Conservation (phyloP, 2,888 invertebrate species). For the Eilema depressum region DNA sequence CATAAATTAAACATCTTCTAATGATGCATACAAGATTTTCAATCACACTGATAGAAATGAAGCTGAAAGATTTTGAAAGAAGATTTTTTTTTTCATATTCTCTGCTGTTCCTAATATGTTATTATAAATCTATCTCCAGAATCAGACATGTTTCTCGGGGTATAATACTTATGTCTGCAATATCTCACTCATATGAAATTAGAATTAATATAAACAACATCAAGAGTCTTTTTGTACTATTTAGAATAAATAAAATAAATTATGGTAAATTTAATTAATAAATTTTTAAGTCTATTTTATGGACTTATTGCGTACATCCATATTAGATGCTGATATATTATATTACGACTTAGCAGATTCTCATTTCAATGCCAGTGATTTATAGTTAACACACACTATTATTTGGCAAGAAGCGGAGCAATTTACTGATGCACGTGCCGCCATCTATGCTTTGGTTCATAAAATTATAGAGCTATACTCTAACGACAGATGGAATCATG, state of each 20-base stretch:
- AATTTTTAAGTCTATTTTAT: too few relatives aligned
- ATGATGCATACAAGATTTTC: slow-evolving; percentile 24
- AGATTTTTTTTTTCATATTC: too few relatives aligned
- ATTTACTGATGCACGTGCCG: slow-evolving; percentile 17
- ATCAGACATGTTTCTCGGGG: too few relatives aligned
- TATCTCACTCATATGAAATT: too few relatives aligned
- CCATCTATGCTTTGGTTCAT: slow-evolving; percentile 18
- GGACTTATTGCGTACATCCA: neutral
- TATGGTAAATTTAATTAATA: too few relatives aligned
- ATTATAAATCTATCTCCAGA: too few relatives aligned
- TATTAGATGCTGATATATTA: neutral
- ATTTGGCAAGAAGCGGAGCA: slow-evolving; percentile 18
- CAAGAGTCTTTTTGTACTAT: neutral
- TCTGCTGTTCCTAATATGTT: too few relatives aligned
- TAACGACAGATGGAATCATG: neutral
- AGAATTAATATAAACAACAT: neutral
- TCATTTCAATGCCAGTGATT: slow-evolving; percentile 12
- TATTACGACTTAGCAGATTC: neutral
- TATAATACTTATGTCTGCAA: neutral
- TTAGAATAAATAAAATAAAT: neutral
- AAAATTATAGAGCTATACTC: neutral
- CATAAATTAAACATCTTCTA: slow-evolving; percentile 31
- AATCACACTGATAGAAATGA: neutral
- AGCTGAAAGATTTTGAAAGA: neutral
- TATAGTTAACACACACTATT: slow-evolving; percentile 16